These are phyloP conservation scores for Helicolenus hilgendorfi DNA, from an alignment of 2,797 vertebrate species.

Conservation along the genomic window DNA sequence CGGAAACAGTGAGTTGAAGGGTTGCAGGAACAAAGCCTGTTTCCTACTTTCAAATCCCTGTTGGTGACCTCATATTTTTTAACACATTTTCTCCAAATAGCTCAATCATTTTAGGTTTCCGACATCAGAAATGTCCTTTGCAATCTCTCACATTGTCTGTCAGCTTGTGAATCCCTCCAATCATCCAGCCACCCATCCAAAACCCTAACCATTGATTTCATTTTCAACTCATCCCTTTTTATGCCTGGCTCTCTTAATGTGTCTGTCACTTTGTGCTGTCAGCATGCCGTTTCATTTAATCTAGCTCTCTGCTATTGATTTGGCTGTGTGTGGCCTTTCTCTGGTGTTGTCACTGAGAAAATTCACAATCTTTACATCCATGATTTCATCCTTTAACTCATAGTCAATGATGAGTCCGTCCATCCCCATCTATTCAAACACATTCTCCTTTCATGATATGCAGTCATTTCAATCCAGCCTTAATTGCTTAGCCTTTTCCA, in stretches of 20 bases:
- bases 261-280: conserved; percentile 12
- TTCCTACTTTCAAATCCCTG: neutral
- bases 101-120: neutral
- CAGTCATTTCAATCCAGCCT: conserved; percentile 16
- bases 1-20: neutral
- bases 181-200: conserved; percentile 12
- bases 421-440: neutral
- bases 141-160: conserved; percentile 8
- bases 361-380: neutral
- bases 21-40: neutral
- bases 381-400: conserved; percentile 16
- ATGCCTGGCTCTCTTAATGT: neutral
- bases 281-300: neutral
- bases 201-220: conserved; percentile 26
- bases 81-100: neutral
- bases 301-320: conserved; percentile 8
- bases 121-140: conserved; percentile 5
- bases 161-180: conserved; percentile 23
- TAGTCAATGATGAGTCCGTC: neutral
- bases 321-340: neutral
- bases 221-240: conserved; percentile 18
- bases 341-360: neutral
- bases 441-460: conserved; percentile 10
- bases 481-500: conserved; percentile 35
- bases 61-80: neutral